These are phyloP conservation scores for Lepidonotus clava DNA, from an alignment of 2,888 invertebrate genomes.

Conservation along the genomic window DNA sequence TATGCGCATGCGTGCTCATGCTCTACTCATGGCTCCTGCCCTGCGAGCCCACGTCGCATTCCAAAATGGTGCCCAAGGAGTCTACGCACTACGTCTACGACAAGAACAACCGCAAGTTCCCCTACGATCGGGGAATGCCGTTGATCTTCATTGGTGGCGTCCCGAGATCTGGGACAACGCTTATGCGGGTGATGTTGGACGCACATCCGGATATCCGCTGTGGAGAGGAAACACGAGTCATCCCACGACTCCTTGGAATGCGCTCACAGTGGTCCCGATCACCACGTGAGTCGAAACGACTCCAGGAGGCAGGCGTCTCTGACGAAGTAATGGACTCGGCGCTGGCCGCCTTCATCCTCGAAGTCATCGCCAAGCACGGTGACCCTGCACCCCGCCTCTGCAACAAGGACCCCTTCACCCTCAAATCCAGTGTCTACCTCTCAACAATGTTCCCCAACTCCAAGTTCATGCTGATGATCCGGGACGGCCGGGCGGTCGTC, in stretches of 20 bases:
- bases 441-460: conserved; percentile 97
- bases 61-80: conserved; percentile 60
- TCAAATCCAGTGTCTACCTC: conserved; percentile 97
- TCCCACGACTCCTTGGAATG: conserved; percentile 97
- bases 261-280: conserved; percentile 97
- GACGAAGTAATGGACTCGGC: conserved; percentile 96
- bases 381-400: conserved; percentile 96
- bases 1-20: not conserved
- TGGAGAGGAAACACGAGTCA: conserved; percentile 96
- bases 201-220: conserved; percentile 98
- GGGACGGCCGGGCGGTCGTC: conserved; percentile 98
- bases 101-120: conserved; percentile 67
- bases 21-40: conserved; percentile 56
- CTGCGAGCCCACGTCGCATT: not conserved
- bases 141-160: conserved; percentile 92
- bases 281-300: conserved; percentile 78
- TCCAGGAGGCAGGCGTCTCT: conserved; percentile 84
- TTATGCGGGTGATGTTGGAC: conserved; percentile 98
- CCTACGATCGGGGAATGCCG: conserved; percentile 92
- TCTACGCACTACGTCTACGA: conserved; percentile 70
- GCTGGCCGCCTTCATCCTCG: conserved; percentile 96
- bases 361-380: conserved; percentile 88
- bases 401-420: conserved; percentile 99
- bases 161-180: conserved; percentile 97
- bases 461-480: conserved; percentile 98